Evolutionary conservation across 2,797 vertebrate genomes (phyloP).

Genomic region (Clarias pachynema): DNA sequence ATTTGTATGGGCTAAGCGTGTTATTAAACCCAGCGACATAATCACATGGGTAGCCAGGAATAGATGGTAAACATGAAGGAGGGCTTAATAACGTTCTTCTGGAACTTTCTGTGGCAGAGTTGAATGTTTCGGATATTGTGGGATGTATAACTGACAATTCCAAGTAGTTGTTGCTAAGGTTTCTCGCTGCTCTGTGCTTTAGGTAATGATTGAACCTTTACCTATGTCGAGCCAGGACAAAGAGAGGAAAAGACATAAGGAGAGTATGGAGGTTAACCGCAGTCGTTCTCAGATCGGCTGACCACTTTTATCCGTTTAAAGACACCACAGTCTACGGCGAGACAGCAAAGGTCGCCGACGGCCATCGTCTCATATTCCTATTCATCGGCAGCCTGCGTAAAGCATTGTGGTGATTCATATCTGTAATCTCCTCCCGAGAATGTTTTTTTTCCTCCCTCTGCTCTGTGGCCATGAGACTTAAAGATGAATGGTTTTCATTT

Average conservation of each 20-base stretch:
- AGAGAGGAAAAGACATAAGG: constrained; percentile 16
- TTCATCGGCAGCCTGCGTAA: constrained; percentile 35
- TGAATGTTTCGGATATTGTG: not conserved
- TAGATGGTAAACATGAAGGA: constrained; percentile 30
- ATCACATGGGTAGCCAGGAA: constrained; percentile 36
- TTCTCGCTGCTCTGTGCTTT: not conserved
- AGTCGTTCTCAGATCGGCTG: constrained; percentile 25
- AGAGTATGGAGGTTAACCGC: constrained; percentile 31
- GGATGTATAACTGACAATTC: not conserved
- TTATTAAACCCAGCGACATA: constrained; percentile 45
- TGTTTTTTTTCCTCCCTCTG: constrained; percentile 32
- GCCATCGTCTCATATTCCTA: constrained; percentile 33
- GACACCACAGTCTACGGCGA: constrained; percentile 41
- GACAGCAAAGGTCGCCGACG: constrained; percentile 24
- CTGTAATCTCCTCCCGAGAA: constrained; percentile 49
- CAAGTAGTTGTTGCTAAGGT: not conserved
- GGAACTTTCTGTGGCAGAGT: not conserved
- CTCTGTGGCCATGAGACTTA: constrained; percentile 38
- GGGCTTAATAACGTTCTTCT: not conserved
- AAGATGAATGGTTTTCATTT: constrained; percentile 51
- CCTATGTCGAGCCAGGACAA: constrained; percentile 13
- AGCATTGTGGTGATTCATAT: constrained; percentile 51
- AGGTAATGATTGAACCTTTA: constrained; percentile 29
- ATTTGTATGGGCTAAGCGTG: constrained; percentile 42
- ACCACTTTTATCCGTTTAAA: constrained; percentile 42